Percentiles rank a stretch among this genome's conserved stretches.
Conservation (phyloP, 2,113 vertebrate species). For the Cyanistes caeruleus region DNA sequence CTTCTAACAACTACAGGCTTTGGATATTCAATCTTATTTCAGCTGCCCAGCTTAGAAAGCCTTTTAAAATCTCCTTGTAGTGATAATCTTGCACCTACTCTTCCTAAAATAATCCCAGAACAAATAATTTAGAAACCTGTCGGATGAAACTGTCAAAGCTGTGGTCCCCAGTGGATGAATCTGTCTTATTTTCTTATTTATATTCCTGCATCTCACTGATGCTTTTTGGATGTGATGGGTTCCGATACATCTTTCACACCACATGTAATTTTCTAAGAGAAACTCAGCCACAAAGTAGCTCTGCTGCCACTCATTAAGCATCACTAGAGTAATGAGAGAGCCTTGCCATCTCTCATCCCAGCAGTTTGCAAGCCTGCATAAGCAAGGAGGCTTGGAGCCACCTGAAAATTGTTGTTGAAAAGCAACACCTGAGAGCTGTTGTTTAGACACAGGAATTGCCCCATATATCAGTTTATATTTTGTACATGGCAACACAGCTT, state of each 20-base stretch:
- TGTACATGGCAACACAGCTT: background rate
- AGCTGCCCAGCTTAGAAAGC: background rate
- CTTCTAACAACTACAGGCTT: background rate
- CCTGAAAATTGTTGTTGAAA: background rate
- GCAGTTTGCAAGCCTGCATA: background rate
- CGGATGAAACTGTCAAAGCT: background rate
- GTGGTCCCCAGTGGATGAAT: background rate
- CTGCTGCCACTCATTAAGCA: background rate
- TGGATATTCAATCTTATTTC: background rate
- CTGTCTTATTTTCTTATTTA: background rate
- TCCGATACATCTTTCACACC: background rate
- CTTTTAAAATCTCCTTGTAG: background rate
- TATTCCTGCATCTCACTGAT: background rate
- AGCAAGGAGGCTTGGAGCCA: background rate
- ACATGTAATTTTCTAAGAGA: background rate
- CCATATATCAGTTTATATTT: background rate
- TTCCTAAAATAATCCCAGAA: background rate
- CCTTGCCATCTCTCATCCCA: accelerated
- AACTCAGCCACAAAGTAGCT: background rate
- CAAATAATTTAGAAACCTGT: background rate
- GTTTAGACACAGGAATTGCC: background rate
- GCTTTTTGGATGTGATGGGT: background rate
- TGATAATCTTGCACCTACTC: background rate
- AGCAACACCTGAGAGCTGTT: background rate
- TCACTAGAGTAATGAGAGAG: background rate